Conservation (phyloP, 2,888 invertebrate genomes). For the Diploptera punctata region DNA sequence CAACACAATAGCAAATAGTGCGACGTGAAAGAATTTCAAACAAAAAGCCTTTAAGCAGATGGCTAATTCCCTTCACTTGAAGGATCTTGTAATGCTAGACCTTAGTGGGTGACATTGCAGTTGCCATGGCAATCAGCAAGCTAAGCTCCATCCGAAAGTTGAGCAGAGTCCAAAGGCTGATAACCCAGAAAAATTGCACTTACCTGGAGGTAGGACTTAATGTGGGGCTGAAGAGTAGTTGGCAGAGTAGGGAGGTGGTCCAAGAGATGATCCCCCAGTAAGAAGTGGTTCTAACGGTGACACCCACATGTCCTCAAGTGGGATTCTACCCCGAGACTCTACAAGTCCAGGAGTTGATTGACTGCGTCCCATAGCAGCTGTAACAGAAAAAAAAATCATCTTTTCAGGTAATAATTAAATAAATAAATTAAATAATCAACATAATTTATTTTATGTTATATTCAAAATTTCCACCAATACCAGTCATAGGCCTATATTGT, state of each 20-base stretch:
- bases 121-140: no score
- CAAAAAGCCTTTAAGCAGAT: no score
- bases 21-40: no score
- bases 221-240: conserved; percentile 54
- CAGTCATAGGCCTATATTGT: no score
- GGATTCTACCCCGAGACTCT: conserved; percentile 89
- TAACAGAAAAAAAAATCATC: conserved; percentile 47
- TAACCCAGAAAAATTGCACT: no score
- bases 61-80: no score
- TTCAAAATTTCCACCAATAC: no score
- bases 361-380: conserved; percentile 94
- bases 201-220: conserved; percentile 46
- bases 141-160: no score
- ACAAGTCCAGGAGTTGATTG: conserved; percentile 96
- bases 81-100: no score
- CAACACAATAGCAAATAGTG: no score
- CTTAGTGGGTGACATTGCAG: no score
- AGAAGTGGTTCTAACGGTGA: conserved; percentile 59
- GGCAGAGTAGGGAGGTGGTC: conserved; percentile 52
- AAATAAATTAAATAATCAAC: neutral
- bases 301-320: conserved; percentile 86
- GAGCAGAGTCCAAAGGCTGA: no score
- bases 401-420: neutral
- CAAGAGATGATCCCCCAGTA: conserved; percentile 40
- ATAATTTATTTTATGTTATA: neutral